Evolutionary conservation across 2,888 invertebrate genomes (phyloP), one percentile per base, ranked within the genome.

Genomic region (Eilema caniola): DNA sequence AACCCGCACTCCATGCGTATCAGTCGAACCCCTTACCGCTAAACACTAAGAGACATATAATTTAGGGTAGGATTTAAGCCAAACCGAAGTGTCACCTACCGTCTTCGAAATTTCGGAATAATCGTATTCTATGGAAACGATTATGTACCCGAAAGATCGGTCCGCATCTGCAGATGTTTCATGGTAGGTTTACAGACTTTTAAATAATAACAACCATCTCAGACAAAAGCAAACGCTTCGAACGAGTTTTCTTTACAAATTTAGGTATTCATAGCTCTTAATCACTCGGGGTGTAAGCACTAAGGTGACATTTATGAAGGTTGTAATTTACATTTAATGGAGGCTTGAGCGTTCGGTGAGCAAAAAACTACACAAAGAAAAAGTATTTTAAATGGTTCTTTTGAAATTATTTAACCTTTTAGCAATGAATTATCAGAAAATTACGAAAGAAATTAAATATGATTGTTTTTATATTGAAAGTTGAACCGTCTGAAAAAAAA

Each of bases 241-340:
- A 33, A 41, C n/a, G 53, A 53, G 5, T 53, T 53, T 53, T 41
- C 16, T 37, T 37, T 24, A 62, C 23, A 41, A 41, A 20, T 47
- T 41, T 20, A 24, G 24, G 24, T 24, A 25, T 59, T 59, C 59
- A 41, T 41, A 37, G 23, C 23, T 20, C 24, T 62, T 25, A 25
- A 62, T 62, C 62, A 41, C 41, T 62, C 10, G 53, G n/a, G 20
- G 53, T 25, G 16, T 41, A 24, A 20, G 24, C 24, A 53, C 53
- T 62, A 41, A 24, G 41, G 41, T 62, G 41, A 62, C 25, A 41
- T 62, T 62, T 41, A 62, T 62, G 41, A 62, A 16, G 12, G 20
- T 62, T 20, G 41, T 62, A 41, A 62, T 62, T 62, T 62, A 41
- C 25, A 41, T 62, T 62, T 41, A 62, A 62, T 62, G 25, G 41